Conservation (phyloP, 2,797 vertebrate genomes). For the Etheostoma perlongum region DNA sequence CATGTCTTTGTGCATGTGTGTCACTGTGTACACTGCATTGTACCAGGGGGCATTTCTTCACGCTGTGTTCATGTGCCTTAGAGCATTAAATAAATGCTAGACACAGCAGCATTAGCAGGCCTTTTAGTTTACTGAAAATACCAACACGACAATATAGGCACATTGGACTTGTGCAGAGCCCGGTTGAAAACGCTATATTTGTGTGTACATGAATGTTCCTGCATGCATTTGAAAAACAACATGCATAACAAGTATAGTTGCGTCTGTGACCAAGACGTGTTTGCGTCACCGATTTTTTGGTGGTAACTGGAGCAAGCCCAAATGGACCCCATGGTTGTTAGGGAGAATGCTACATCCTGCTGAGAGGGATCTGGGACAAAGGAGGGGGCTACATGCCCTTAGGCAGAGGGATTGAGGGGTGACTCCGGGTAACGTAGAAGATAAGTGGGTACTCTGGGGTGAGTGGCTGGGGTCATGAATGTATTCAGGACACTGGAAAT, state of each 20-base stretch:
- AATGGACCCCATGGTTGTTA: conserved; percentile 73
- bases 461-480: conserved; percentile 56
- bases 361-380: conserved; percentile 79
- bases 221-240: background rate
- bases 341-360: conserved; percentile 70
- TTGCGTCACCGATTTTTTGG: conserved; percentile 45
- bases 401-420: conserved; percentile 58
- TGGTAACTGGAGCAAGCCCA: conserved; percentile 74
- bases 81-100: conserved; percentile 74
- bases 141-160: conserved; percentile 52
- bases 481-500: conserved; percentile 66
- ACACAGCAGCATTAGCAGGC: conserved; percentile 70
- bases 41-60: conserved; percentile 60
- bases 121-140: conserved; percentile 70
- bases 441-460: conserved; percentile 72
- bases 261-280: conserved; percentile 38
- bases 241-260: conserved; percentile 10
- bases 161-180: too few species aligned
- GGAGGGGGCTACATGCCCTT: conserved; percentile 58
- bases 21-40: conserved; percentile 19
- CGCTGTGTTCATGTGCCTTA: conserved; percentile 57
- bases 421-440: conserved; percentile 60
- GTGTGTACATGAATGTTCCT: conserved; percentile 6
- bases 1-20: conserved; percentile 18
- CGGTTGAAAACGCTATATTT: conserved; percentile 18